Evolutionary conservation across 2,797 vertebrate genomes (phyloP), one percentile per base, ranked within the genome.

Genomic region (Ceryle rudis): DNA sequence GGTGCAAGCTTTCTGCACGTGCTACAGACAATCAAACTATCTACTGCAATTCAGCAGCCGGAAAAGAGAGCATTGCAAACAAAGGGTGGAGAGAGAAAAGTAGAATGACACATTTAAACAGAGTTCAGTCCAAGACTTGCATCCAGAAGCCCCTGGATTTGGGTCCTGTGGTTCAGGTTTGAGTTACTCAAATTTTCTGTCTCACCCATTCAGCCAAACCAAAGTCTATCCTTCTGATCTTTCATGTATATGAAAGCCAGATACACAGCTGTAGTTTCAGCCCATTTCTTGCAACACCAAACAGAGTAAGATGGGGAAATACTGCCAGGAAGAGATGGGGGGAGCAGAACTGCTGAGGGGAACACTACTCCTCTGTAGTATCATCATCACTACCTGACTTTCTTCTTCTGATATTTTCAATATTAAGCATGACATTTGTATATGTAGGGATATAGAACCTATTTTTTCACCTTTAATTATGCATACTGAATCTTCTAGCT

Each of bases 391-490:
- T 93, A 78, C 66, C 91, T 81, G 81, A 81, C 73, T 88, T 90
- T 87, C 71, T 60, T 95, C 58, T 94, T 73, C 47, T 89, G 82
- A n/a, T 79, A 13, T 91, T 97, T 79, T 89, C 7, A 57, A 18
- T 81, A 77, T 51, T 93, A 75, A 85, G 47, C 73, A 64, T 75
- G n/a, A 60, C 37, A 74, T 73, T 42, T 89, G 79, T 49, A 46
- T 78, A 17, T 67, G 70, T 54, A 73, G 74, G 61, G 92, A 94
- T 97, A 95, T 23, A 77, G 33, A 95, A 81, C 62, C 79, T 94
- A 23, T 65, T 80, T 81, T 95, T 96, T 84, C 20, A 39, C 58
- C 21, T 75, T 81, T 90, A 95, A 73, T 97, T 94, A 65, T 69
- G 17, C 73, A 81, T 83, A 67, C 82, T 93, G 42, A 96, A 75